Conservation (phyloP, 2,797 vertebrate genomes). For the Micrastur ruficollis region DNA sequence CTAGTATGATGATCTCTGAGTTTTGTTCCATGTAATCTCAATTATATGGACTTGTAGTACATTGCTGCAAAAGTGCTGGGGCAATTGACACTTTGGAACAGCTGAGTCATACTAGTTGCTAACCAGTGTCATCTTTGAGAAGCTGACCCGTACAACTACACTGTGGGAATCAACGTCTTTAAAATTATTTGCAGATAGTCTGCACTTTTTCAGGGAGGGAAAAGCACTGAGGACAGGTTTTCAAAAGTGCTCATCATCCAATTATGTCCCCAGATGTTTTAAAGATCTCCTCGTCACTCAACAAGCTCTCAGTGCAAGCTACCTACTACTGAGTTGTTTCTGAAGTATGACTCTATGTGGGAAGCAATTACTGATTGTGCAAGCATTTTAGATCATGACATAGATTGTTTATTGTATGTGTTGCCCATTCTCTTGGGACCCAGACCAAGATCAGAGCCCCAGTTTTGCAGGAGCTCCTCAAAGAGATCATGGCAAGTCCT, state of each 20-base stretch:
- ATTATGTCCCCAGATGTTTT: neutral
- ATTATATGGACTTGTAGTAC: neutral
- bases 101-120: constrained; percentile 28
- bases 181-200: neutral
- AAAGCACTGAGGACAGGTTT: constrained; percentile 18
- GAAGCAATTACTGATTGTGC: constrained; percentile 5
- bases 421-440: neutral
- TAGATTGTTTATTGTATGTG: neutral
- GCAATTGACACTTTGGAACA: constrained; percentile 41
- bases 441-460: neutral
- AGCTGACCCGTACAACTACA: neutral
- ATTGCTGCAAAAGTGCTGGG: neutral
- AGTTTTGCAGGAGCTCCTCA: neutral
- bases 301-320: neutral
- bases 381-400: neutral
- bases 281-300: neutral
- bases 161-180: neutral
- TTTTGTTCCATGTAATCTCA: constrained; percentile 44
- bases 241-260: constrained; percentile 23
- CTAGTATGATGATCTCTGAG: neutral
- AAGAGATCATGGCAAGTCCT: neutral
- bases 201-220: constrained; percentile 16
- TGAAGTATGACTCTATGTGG: neutral
- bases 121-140: neutral
- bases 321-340: neutral